phyloP scores from a whole-genome alignment of 2,113 vertebrate species.

The Emydocephalus ijimae region DNA sequence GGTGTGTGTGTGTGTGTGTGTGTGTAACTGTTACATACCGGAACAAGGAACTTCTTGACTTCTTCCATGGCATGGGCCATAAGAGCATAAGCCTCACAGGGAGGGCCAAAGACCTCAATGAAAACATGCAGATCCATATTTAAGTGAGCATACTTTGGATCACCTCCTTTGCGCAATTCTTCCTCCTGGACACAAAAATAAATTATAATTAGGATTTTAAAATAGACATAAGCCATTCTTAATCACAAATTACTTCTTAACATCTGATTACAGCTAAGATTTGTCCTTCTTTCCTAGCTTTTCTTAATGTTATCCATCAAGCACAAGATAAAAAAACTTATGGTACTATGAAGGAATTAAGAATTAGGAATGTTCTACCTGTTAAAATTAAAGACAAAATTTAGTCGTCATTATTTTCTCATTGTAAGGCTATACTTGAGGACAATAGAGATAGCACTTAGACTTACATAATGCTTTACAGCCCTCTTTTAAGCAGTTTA shows the following conservation, averaged over 20 bases:
- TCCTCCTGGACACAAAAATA: slow-evolving; percentile 78
- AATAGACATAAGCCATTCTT: background rate
- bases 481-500: no score
- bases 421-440: background rate
- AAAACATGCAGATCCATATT: slow-evolving; percentile 94
- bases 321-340: background rate
- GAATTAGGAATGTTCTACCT: background rate
- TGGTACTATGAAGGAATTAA: background rate
- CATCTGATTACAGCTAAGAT: background rate
- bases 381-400: background rate
- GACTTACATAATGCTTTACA: no score
- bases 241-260: background rate
- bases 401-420: background rate
- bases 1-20: background rate
- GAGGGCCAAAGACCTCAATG: slow-evolving; percentile 93
- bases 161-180: slow-evolving; percentile 88
- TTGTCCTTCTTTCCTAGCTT: background rate
- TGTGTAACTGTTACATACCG: slow-evolving; percentile 70
- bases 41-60: slow-evolving; percentile 96
- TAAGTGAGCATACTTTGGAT: slow-evolving; percentile 93
- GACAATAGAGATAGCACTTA: background rate
- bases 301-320: background rate
- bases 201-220: background rate
- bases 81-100: slow-evolving; percentile 90
- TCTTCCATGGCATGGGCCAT: slow-evolving; percentile 99